Conservation (phyloP, 2,888 invertebrate genomes). For the Sinopyrophorus schimmeli region DNA sequence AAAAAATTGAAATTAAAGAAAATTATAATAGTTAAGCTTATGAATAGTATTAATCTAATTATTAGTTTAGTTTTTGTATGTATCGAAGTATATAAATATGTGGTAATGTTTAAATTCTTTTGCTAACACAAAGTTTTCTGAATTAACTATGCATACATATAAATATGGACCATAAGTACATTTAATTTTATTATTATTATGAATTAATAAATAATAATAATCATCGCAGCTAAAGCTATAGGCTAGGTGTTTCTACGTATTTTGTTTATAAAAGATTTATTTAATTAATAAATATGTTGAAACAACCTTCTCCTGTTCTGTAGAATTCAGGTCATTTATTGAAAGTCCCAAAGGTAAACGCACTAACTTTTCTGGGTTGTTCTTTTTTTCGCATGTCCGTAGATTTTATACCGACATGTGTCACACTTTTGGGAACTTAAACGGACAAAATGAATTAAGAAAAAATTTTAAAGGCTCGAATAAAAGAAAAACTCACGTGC, state of each 20-base stretch:
- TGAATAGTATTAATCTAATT: conserved; percentile 36
- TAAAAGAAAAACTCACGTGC: conserved; percentile 44
- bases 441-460: too few species aligned
- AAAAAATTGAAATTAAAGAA: too few species aligned
- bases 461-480: too few species aligned
- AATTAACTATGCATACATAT: conserved; percentile 1
- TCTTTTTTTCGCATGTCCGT: too few species aligned
- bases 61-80: conserved; percentile 32
- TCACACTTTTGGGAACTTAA: too few species aligned
- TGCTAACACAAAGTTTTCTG: not conserved
- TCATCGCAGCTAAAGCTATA: conserved; percentile 45
- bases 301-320: too few species aligned
- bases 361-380: too few species aligned
- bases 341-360: too few species aligned
- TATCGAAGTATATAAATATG: conserved; percentile 32
- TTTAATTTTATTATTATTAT: conserved; percentile 7
- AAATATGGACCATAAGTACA: not conserved
- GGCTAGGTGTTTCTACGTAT: conserved; percentile 49
- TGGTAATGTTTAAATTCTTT: conserved; percentile 29
- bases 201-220: too few species aligned
- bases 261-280: conserved; percentile 51
- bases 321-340: too few species aligned
- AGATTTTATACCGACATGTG: too few species aligned
- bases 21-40: conserved; percentile 40
- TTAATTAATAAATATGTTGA: conserved; percentile 53